Evolutionary conservation across 2,797 vertebrate species (phyloP).

Genomic region (Etheostoma perlongum): DNA sequence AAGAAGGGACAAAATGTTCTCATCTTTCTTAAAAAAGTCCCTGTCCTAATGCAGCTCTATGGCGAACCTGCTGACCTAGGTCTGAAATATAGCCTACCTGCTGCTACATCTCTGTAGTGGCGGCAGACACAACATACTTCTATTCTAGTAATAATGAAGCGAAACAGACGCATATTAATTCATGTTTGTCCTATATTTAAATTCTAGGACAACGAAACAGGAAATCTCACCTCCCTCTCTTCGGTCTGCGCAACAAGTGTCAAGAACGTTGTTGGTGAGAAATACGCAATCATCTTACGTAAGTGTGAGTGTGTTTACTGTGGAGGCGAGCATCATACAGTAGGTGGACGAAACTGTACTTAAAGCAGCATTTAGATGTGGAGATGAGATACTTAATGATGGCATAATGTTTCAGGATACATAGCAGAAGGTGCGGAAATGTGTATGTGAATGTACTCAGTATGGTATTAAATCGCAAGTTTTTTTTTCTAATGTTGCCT

Average conservation of each 20-base stretch:
- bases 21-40: conserved; percentile 20
- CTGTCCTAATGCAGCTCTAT: conserved; percentile 14
- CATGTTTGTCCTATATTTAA: conserved; percentile 49
- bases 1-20: conserved; percentile 58
- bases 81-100: conserved; percentile 9
- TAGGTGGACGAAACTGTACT: conserved; percentile 35
- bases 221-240: conserved; percentile 44
- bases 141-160: not conserved
- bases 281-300: conserved; percentile 83
- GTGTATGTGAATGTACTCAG: not conserved
- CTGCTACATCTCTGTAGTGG: not conserved
- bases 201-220: conserved; percentile 66
- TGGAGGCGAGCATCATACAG: conserved; percentile 53
- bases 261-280: conserved; percentile 57
- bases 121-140: conserved; percentile 28
- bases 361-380: conserved; percentile 3
- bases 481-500: not conserved
- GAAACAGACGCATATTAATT: not conserved
- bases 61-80: conserved; percentile 17
- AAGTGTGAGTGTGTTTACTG: conserved; percentile 63
- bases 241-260: conserved; percentile 79
- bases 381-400: not conserved
- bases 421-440: not conserved
- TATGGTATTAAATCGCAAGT: not conserved
- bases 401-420: not conserved